Evolutionary conservation across 2,888 invertebrate genomes (phyloP).

Genomic region (Diploptera punctata): DNA sequence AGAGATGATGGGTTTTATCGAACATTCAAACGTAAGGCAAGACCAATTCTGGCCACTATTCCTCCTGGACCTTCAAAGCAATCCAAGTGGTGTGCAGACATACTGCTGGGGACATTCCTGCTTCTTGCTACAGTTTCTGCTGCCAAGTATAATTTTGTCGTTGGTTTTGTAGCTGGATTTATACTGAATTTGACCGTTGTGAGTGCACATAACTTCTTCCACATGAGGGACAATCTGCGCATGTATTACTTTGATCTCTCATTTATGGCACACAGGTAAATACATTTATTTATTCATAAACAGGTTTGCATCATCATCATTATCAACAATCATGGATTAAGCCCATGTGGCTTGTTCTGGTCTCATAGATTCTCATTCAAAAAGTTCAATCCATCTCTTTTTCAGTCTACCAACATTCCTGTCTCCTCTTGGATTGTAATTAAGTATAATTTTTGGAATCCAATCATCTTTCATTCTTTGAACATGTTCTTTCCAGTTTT

Average conservation of each 20-base stretch:
- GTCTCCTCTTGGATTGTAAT: no score
- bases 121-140: slow-evolving; percentile 49
- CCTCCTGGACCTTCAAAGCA: slow-evolving; percentile 22
- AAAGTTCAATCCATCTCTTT: no score
- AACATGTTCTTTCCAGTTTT: no score
- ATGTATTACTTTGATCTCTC: slow-evolving; percentile 80
- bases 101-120: slow-evolving; percentile 54
- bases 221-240: slow-evolving; percentile 75
- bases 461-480: no score
- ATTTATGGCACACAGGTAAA: slow-evolving; percentile 67
- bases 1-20: slow-evolving; percentile 62
- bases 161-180: slow-evolving; percentile 61
- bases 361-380: no score
- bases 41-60: background rate
- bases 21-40: slow-evolving; percentile 56
- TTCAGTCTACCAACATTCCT: no score
- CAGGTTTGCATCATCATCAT: no score
- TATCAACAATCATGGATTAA: no score
- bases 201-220: slow-evolving; percentile 78
- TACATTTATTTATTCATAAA: no score
- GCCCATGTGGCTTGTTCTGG: no score
- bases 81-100: slow-evolving; percentile 47
- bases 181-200: slow-evolving; percentile 65
- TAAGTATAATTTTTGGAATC: no score
- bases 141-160: slow-evolving; percentile 42